These are phyloP conservation scores for Neosilurus mollespiculum DNA, from an alignment of 2,797 vertebrate genomes.

Conservation along the genomic window DNA sequence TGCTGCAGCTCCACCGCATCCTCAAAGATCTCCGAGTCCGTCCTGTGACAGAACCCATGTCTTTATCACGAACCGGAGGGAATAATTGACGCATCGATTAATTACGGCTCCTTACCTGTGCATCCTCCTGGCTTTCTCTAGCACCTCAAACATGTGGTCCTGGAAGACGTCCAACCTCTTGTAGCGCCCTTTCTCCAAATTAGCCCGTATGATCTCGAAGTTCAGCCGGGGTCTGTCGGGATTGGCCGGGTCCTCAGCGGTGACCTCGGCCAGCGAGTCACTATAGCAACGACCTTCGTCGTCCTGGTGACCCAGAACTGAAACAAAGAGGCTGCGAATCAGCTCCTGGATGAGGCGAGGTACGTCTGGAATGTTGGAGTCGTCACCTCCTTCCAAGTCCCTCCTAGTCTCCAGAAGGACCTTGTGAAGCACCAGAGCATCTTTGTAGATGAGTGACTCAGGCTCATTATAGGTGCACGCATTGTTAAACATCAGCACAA, in stretches of 20 bases:
- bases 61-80: not conserved
- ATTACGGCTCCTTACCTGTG: conserved; percentile 80
- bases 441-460: conserved; percentile 96
- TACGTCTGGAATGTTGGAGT: conserved; percentile 90
- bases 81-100: not conserved
- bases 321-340: conserved; percentile 95
- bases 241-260: conserved; percentile 83
- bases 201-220: conserved; percentile 92
- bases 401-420: conserved; percentile 91
- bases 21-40: conserved; percentile 97
- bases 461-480: conserved; percentile 98
- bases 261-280: conserved; percentile 95
- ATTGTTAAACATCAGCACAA: conserved; percentile 99
- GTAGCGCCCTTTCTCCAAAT: conserved; percentile 90
- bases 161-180: conserved; percentile 94
- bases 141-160: conserved; percentile 98
- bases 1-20: conserved; percentile 97
- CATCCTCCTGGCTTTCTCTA: conserved; percentile 91
- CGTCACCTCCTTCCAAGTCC: conserved; percentile 92
- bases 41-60: conserved; percentile 66
- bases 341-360: conserved; percentile 94
- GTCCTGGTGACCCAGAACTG: conserved; percentile 95
- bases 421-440: conserved; percentile 91
- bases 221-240: conserved; percentile 85
- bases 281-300: conserved; percentile 98